A percentile compares a stretch with the other conserved stretches of the same genome.
Conservation (phyloP, 1,140 invertebrate species). For the Drosophila nikananu region DNA sequence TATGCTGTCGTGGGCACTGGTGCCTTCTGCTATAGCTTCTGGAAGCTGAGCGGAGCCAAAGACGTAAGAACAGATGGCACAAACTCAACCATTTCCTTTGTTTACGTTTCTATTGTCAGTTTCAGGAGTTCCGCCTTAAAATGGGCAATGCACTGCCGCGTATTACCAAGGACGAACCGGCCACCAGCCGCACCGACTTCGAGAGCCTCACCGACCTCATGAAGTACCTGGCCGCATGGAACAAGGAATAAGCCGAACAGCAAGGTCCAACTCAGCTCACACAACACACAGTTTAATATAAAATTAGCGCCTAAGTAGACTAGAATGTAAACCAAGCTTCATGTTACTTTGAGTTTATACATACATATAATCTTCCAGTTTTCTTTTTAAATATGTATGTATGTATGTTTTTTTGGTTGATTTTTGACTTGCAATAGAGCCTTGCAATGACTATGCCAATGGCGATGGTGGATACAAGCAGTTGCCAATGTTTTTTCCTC, state of each 20-base stretch:
- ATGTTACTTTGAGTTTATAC: constrained; percentile 21
- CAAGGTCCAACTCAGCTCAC: not conserved
- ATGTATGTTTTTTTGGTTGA: not conserved
- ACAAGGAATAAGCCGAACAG: constrained; percentile 64
- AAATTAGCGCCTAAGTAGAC: constrained; percentile 19
- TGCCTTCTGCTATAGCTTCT: constrained; percentile 92
- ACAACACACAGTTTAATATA: constrained; percentile 14
- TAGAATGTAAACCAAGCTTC: constrained; percentile 4
- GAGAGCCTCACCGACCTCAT: constrained; percentile 92
- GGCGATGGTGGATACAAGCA: too few species aligned
- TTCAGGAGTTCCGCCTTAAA: too few species aligned
- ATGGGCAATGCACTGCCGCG: too few species aligned
- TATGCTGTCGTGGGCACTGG: constrained; percentile 94
- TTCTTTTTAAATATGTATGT: not conserved
- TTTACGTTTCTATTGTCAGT: constrained; percentile 76
- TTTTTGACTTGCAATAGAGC: not conserved
- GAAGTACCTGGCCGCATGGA: constrained; percentile 89
- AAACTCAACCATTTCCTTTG: not conserved
- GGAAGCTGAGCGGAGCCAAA: constrained; percentile 94
- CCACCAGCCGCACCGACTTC: constrained; percentile 94
- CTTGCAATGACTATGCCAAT: not conserved
- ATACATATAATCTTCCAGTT: not conserved
- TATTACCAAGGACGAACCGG: constrained; percentile 92
- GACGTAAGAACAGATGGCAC: constrained; percentile 86
- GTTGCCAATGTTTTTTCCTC: too few species aligned